A percentile compares a stretch with the other conserved stretches of the same genome.
Conservation (phyloP, 1,140 invertebrate genomes). For the Drosophila sp. region DNA sequence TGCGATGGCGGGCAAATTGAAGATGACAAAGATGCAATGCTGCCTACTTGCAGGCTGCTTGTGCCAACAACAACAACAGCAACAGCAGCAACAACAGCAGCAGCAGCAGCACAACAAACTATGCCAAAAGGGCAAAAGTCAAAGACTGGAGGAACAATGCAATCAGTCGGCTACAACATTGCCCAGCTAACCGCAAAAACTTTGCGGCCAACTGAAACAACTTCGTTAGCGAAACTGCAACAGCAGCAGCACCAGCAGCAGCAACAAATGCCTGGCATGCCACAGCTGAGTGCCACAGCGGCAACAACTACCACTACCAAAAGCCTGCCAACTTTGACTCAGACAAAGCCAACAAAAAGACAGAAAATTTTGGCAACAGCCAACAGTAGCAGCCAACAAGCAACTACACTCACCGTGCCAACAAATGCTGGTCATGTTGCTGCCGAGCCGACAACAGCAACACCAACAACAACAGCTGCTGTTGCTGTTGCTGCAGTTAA, state of each 20-base stretch:
- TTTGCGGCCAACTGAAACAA: constrained; percentile 74
- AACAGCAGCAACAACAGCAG: constrained; percentile 13
- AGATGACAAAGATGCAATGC: constrained; percentile 34
- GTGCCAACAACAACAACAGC: background rate
- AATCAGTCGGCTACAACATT: constrained; percentile 68
- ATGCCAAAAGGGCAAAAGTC: constrained; percentile 68
- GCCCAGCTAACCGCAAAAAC: constrained; percentile 73
- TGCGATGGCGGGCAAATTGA: constrained; percentile 27
- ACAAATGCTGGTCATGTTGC: constrained; percentile 54
- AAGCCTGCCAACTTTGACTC: constrained; percentile 59
- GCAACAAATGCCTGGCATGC: constrained; percentile 67
- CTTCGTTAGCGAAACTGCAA: constrained; percentile 68
- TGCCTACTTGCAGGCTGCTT: constrained; percentile 44
- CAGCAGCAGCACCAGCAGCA: constrained; percentile 21
- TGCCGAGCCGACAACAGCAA: constrained; percentile 27
- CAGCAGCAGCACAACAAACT: constrained; percentile 35
- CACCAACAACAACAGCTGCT: constrained; percentile 35
- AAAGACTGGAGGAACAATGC: constrained; percentile 46
- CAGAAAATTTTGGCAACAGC: constrained; percentile 56
- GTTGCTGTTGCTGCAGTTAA: constrained; percentile 38
- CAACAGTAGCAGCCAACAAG: constrained; percentile 33
- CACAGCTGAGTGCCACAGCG: constrained; percentile 34
- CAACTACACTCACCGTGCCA: constrained; percentile 36
- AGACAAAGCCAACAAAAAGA: constrained; percentile 52
- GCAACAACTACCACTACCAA: constrained; percentile 36